Conservation (phyloP, 2,888 invertebrate genomes). For the Dastarcus helophoroides region DNA sequence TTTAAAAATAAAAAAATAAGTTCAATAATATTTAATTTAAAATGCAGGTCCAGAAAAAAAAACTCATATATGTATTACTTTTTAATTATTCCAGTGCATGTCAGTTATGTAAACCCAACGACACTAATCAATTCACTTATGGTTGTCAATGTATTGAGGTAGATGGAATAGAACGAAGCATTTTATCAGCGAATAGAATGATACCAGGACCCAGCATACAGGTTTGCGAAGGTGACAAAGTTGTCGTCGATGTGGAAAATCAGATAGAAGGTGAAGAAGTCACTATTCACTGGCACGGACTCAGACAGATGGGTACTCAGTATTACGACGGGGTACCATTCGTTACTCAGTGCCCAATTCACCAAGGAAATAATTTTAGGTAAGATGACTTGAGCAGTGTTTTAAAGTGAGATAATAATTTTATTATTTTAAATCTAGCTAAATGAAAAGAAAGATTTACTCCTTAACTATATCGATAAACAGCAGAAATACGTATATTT, state of each 20-base stretch:
- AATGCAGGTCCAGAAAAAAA: too few relatives aligned
- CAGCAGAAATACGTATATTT: too few relatives aligned
- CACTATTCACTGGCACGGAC: conserved; percentile 82
- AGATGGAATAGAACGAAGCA: conserved; percentile 73
- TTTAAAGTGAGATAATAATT: too few relatives aligned
- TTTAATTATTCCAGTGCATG: conserved; percentile 32
- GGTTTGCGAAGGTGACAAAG: conserved; percentile 76
- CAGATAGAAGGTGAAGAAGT: conserved; percentile 75
- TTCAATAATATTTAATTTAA: too few relatives aligned
- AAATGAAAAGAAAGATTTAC: too few relatives aligned
- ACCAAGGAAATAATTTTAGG: conserved; percentile 73
- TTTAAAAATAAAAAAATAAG: too few relatives aligned
- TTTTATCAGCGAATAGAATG: conserved; percentile 73
- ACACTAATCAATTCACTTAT: conserved; percentile 69
- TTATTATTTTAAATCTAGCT: too few relatives aligned
- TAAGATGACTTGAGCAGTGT: too few relatives aligned
- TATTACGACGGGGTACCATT: conserved; percentile 79
- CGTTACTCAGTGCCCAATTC: conserved; percentile 75
- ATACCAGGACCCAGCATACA: conserved; percentile 79
- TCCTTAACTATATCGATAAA: too few relatives aligned
- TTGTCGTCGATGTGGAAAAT: conserved; percentile 74
- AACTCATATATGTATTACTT: too few relatives aligned
- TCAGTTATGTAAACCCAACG: conserved; percentile 71
- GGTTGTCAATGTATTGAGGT: conserved; percentile 76
- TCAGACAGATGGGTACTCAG: conserved; percentile 66